Evolutionary conservation across 2,113 vertebrate species (phyloP), one percentile per base, ranked within the genome.

Genomic region (Mesitornis unicolor): DNA sequence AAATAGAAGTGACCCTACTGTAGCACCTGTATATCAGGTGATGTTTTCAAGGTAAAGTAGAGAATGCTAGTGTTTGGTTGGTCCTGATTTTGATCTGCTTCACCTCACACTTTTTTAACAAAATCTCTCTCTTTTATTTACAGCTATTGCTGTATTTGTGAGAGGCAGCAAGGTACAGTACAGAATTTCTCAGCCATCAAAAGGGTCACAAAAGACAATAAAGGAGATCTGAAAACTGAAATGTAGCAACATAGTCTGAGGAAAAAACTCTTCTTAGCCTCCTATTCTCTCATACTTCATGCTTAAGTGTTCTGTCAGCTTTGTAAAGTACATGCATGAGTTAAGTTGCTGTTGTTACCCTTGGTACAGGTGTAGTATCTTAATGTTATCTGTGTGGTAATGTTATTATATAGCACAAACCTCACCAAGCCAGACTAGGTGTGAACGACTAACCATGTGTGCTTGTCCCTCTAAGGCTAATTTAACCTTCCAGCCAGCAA

Each of bases 61-160:
- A 57, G 22, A 69, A 26, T 70, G 38, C 19, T 45, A 4, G 15
- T 31, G 43, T 28, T 92, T 76, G 13, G 3, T 69, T 64, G 29
- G 56, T 76, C n/a, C 43, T 83, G 57, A 40, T 57, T 70, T 82
- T 45, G 50, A 43, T 64, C 96, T 97, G 94, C 89, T 95, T 84
- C 61, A 51, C 11, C 74, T 85, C 84, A 82, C 84, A 89, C 13
- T 11, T 60, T 69, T 64, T 50, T 2, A n/a, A 35, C 11, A 83
- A 84, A 93, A 96, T 84, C 33, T 15, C 95, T 95, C 83, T 78
- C 86, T 93, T 89, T 92, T 94, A 68, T 92, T 97, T 94, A 91
- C 29, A 75, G 20, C 22, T 84, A 31, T 71, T 93, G 73, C 50
- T 13, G 2, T 69, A 10, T 76, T 79, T 85, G 45, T 88, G 70